Base-by-base conservation (phyloP, 2,888 invertebrate species). In the Amiota communis region DNA sequence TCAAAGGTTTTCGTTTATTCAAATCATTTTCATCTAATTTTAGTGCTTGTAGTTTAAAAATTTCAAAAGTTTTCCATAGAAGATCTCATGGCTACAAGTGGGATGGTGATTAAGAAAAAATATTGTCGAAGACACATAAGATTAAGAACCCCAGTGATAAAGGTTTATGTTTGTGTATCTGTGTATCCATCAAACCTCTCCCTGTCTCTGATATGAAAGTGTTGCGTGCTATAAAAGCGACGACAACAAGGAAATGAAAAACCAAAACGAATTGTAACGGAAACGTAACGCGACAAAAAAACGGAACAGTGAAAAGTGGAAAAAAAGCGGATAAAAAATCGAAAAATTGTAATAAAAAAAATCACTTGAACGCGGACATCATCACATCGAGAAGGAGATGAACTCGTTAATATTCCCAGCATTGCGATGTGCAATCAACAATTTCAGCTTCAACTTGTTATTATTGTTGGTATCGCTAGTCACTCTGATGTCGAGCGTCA, bases 381-480 rank as follows among this genome's bases (percentile, higher is more conserved):
- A 36, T 36, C 36, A 36, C 36, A 36, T 36, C 36, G 4, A 36
- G 36, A 6, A 61, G 15, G 56, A 68, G 74, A 80, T 84, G 82
- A 79, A 78, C 76, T 85, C 84, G 80, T 82, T 83, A 78, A 82
- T 82, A 79, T 80, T 79, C 79, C 72, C 76, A 73, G 76, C 64
- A 61, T 47, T 75, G 72, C 65, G 65, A 17, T 36, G n/a, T 12
- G 49, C 48, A 65, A 47, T 48, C 65, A 65, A 48, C 59, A 11
- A 53, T 12, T 53, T 12, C 12, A 8, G 64, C 68, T 57, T 46
- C 47, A 47, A 36, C 48, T 53, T 56, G 67, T 36, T 73, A 56
- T 48, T 72, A 36, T 56, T 73, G 53, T 49, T 72, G 63, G 36
- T 72, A 20, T 53, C 79, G 67, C 51, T 49, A 73, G 36, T 36